Base-by-base conservation (phyloP, 2,888 invertebrate species). In the Synanthedon formicaeformis region DNA sequence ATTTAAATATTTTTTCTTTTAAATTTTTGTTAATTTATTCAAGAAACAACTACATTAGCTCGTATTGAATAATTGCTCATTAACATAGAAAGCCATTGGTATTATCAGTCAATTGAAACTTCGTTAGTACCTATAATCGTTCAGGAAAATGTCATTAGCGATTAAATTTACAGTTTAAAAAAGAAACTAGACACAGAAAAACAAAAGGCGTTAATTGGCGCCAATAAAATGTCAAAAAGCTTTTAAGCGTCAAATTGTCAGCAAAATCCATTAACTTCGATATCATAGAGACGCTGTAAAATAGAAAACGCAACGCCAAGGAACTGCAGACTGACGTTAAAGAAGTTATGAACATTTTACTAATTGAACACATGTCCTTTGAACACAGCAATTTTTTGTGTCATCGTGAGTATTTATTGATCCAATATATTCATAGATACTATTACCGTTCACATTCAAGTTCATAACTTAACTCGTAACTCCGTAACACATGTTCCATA, bases 151-250 rank as follows among this genome's bases (percentile, higher is more conserved):
- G 10, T 10, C 34, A 34, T 34, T 34, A 34, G 8, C 34, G 10
- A 34, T 10, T 34, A 34, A 1, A 45, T n/a, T 45, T 34, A 50
- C 11, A 13, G 34, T 27, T 50, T 50, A 27, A 50, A 27, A 50
- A 34, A 53, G 40, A 50, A 51, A 55, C 52, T 41, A 50, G 53
- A 56, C 52, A 14, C 14, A 14, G 14, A 45, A 45, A 57, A 54
- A 52, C 53, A 53, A 54, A 58, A 53, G 51, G 69, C 71, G 70
- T 68, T 77, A 73, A 75, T 73, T 69, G 69, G 62, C 13, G 45
- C 45, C 13, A 69, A 67, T 71, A 71, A 78, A 69, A 73, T 82
- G 84, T 82, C 83, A 78, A 76, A 84, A 84, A 81, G 81, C 82
- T 85, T 84, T 84, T 82, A 83, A 74, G 79, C 75, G 74, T 67